Conservation (phyloP, 2,888 invertebrate species). For the Lasioglossum malachurum region DNA sequence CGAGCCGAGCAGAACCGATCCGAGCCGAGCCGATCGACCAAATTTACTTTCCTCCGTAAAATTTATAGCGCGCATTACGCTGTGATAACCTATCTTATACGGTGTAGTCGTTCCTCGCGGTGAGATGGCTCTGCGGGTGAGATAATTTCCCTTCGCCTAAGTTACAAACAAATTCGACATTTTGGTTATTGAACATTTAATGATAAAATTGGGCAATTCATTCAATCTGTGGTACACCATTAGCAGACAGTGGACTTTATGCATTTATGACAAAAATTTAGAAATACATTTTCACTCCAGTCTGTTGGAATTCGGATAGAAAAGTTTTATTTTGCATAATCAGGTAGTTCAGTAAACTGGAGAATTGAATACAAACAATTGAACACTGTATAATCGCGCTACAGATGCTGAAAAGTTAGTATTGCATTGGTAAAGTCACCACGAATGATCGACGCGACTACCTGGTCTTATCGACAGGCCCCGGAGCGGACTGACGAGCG, state of each 20-base stretch:
- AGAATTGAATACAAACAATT: background rate
- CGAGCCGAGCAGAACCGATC: background rate
- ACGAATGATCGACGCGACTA: background rate
- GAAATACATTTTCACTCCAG: no score
- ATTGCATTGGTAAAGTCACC: background rate
- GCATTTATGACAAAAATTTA: no score
- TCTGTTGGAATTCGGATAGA: no score
- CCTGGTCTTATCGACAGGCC: background rate
- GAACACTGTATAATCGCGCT: background rate
- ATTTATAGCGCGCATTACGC: constrained; percentile 2
- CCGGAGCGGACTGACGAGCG: background rate
- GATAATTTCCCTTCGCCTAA: background rate
- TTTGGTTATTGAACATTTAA: no score
- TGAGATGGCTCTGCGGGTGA: background rate
- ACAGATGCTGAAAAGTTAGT: background rate
- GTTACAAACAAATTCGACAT: background rate
- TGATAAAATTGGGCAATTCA: no score
- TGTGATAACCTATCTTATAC: background rate
- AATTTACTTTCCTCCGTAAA: constrained; percentile 21
- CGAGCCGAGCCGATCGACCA: constrained; percentile 39
- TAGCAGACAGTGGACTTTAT: no score
- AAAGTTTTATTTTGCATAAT: no score
- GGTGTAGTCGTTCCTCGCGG: background rate
- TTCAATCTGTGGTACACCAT: no score
- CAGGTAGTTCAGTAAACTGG: no score